Conservation (phyloP, 2,888 invertebrate species). For the Pterostichus niger region DNA sequence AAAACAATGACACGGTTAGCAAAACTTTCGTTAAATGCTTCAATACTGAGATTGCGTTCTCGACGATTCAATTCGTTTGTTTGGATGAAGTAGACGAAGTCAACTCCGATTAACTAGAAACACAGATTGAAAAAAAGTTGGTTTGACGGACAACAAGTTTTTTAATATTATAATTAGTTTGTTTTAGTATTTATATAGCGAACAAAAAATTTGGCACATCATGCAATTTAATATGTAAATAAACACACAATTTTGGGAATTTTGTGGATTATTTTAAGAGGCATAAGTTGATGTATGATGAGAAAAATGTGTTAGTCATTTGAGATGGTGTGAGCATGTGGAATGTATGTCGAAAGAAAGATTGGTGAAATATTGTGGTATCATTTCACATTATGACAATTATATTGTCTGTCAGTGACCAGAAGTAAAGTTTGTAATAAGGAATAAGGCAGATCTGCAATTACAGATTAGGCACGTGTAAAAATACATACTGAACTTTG, state of each 20-base stretch:
- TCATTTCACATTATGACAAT: too few species aligned
- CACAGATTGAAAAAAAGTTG: background rate
- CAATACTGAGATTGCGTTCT: constrained; percentile 89
- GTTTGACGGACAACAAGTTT: background rate
- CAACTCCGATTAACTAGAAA: constrained; percentile 92
- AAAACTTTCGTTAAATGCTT: constrained; percentile 96
- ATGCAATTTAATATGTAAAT: constrained; percentile 11
- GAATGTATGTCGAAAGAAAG: too few species aligned
- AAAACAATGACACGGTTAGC: constrained; percentile 89
- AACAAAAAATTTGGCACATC: background rate
- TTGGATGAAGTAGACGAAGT: constrained; percentile 94
- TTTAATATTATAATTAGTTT: constrained; percentile 45
- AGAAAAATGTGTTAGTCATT: too few species aligned
- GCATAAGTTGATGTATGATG: too few species aligned
- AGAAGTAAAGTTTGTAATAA: too few species aligned
- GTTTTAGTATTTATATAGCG: background rate
- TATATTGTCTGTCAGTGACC: too few species aligned
- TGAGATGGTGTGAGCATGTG: too few species aligned
- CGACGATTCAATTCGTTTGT: constrained; percentile 91
- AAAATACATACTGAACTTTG: too few species aligned
- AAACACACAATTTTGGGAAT: background rate
- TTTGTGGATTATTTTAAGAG: too few species aligned
- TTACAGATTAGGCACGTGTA: too few species aligned
- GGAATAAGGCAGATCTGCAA: too few species aligned
- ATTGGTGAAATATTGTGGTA: too few species aligned